Percentiles rank a stretch among this genome's conserved stretches.
Conservation (phyloP, 2,113 vertebrate genomes). For the Chelonoidis abingdonii region DNA sequence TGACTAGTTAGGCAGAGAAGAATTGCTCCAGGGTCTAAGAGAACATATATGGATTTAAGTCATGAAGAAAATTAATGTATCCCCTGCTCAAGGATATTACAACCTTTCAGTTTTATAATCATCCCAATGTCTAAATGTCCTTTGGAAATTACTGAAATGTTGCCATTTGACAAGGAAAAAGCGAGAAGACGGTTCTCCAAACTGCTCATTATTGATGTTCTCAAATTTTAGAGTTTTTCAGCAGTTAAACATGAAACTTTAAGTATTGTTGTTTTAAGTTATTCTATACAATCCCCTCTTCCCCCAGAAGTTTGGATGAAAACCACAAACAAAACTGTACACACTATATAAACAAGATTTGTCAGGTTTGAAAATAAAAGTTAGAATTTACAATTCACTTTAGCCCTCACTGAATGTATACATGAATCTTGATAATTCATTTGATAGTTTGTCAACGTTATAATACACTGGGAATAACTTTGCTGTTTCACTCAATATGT, state of each 20-base stretch:
- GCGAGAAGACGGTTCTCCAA: conserved; percentile 36
- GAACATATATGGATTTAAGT: conserved; percentile 28
- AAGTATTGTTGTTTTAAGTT: conserved; percentile 75
- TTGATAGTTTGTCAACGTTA: conserved; percentile 60
- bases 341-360: conserved; percentile 68
- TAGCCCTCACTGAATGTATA: conserved; percentile 65
- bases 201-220: conserved; percentile 53
- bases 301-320: conserved; percentile 56
- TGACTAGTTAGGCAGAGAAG: conserved; percentile 65
- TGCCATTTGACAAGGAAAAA: conserved; percentile 39
- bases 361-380: conserved; percentile 76
- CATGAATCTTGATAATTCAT: conserved; percentile 57
- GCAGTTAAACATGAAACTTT: conserved; percentile 72
- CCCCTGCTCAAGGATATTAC: conserved; percentile 42
- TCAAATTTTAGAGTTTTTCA: conserved; percentile 70
- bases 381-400: conserved; percentile 68
- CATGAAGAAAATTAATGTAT: conserved; percentile 33
- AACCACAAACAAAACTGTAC: conserved; percentile 60
- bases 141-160: conserved; percentile 30
- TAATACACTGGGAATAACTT: conserved; percentile 67
- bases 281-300: conserved; percentile 70
- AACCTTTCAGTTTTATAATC: conserved; percentile 42
- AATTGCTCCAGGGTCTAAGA: conserved; percentile 56
- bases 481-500: conserved; percentile 67
- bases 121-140: conserved; percentile 8